Percentiles rank a stretch among this genome's conserved stretches.
Conservation (phyloP, 2,888 invertebrate genomes). For the Folsomia candida region DNA sequence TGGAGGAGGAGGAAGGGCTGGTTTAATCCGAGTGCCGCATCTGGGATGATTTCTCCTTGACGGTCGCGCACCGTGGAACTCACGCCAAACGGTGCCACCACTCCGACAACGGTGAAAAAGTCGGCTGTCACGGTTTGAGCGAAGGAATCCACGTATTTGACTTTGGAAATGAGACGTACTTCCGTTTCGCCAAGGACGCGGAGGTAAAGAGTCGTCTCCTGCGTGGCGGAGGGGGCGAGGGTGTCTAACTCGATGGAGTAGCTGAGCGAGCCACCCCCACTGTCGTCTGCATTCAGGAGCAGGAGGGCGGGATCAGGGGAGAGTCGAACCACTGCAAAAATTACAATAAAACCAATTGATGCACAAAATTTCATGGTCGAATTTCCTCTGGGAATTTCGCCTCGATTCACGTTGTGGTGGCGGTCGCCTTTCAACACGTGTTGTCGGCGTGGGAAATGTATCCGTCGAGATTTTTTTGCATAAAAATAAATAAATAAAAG, state of each 20-base stretch:
- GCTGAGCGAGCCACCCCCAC: conserved; percentile 25
- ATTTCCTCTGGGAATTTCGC: background rate
- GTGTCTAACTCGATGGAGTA: conserved; percentile 31
- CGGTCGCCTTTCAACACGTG: too few relatives aligned
- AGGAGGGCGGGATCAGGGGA: background rate
- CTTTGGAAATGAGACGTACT: background rate
- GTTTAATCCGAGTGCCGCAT: background rate
- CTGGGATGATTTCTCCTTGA: background rate
- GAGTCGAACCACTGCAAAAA: conserved; percentile 8
- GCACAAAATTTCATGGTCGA: background rate
- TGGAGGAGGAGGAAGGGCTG: background rate
- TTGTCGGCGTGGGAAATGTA: too few relatives aligned
- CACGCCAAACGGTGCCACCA: background rate
- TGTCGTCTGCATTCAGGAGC: background rate
- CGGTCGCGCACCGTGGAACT: background rate
- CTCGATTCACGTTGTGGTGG: too few relatives aligned
- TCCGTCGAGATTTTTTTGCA: too few relatives aligned
- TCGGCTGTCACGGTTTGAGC: background rate
- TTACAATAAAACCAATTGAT: too few relatives aligned
- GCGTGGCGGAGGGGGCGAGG: conserved; percentile 19
- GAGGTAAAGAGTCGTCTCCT: conserved; percentile 22
- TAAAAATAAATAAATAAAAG: background rate
- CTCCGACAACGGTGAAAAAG: background rate
- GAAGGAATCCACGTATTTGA: background rate
- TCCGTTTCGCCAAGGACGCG: background rate